A percentile compares a stretch with the other conserved stretches of the same genome.
Conservation (phyloP, 2,888 invertebrate genomes). For the Herminia tarsipennalis region DNA sequence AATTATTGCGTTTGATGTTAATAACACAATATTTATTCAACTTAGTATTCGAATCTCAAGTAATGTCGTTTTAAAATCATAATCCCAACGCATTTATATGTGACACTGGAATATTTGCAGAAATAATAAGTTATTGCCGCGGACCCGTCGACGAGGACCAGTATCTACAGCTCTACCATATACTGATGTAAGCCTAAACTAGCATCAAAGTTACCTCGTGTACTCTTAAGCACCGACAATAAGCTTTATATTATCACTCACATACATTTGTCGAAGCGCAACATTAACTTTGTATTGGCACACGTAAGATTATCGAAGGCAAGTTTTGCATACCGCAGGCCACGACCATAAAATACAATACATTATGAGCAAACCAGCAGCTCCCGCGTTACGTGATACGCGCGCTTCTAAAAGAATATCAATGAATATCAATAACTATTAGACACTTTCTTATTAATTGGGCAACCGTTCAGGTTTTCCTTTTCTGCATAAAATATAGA, state of each 20-base stretch:
- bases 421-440: constrained; percentile 60
- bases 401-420: constrained; percentile 62
- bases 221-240: constrained; percentile 28
- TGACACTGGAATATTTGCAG: constrained; percentile 72
- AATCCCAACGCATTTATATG: constrained; percentile 60
- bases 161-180: constrained; percentile 55
- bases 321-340: constrained; percentile 80
- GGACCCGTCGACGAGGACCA: constrained; percentile 57
- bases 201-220: constrained; percentile 1
- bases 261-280: constrained; percentile 42
- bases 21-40: constrained; percentile 23
- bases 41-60: constrained; percentile 26
- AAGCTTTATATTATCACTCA: constrained; percentile 43
- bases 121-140: constrained; percentile 68
- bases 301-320: constrained; percentile 74
- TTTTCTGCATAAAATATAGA: constrained; percentile 34
- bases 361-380: constrained; percentile 70
- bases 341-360: constrained; percentile 77
- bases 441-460: constrained; percentile 61
- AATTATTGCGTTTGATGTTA: constrained; percentile 1
- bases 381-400: constrained; percentile 78
- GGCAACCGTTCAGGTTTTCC: constrained; percentile 47
- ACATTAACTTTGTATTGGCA: constrained; percentile 60
- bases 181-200: constrained; percentile 25
- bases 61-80: constrained; percentile 49